Conservation (phyloP, 2,888 invertebrate species). For the Biston betularia region DNA sequence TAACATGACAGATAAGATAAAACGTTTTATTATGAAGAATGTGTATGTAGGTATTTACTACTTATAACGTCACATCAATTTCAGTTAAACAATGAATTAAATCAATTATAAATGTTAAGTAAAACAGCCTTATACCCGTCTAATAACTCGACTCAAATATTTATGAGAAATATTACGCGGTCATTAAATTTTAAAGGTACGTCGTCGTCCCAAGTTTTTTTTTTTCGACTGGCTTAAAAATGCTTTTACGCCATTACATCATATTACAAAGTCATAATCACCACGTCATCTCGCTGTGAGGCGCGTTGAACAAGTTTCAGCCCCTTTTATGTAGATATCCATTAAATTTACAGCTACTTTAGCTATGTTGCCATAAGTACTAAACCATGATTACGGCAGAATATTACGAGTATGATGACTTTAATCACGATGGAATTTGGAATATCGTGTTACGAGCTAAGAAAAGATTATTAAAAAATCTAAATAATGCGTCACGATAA, state of each 20-base stretch:
- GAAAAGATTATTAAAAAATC: too few relatives aligned
- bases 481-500: neutral
- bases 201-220: slow-evolving; percentile 43
- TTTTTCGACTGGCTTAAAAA: slow-evolving; percentile 54
- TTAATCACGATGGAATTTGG: slow-evolving; percentile 43
- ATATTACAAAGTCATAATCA: slow-evolving; percentile 59
- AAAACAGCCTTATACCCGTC: slow-evolving; percentile 35
- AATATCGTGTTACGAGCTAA: slow-evolving; percentile 21
- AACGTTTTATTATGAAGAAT: slow-evolving; percentile 47
- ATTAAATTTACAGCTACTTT: slow-evolving; percentile 49
- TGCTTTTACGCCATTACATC: slow-evolving; percentile 64
- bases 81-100: slow-evolving; percentile 21
- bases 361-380: slow-evolving; percentile 37
- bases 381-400: slow-evolving; percentile 40
- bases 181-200: slow-evolving; percentile 47
- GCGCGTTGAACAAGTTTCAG: slow-evolving; percentile 56
- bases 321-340: slow-evolving; percentile 45
- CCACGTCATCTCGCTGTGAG: slow-evolving; percentile 52
- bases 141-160: slow-evolving; percentile 22
- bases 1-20: slow-evolving; percentile 61
- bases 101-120: slow-evolving; percentile 21
- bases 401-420: slow-evolving; percentile 34
- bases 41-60: slow-evolving; percentile 8
- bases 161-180: slow-evolving; percentile 28
- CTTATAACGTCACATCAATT: neutral